A percentile compares a stretch with the other conserved stretches of the same genome.
Evolutionary conservation across 1,140 invertebrate genomes (phyloP).

Genomic region (Drosophila equinoxialis): DNA sequence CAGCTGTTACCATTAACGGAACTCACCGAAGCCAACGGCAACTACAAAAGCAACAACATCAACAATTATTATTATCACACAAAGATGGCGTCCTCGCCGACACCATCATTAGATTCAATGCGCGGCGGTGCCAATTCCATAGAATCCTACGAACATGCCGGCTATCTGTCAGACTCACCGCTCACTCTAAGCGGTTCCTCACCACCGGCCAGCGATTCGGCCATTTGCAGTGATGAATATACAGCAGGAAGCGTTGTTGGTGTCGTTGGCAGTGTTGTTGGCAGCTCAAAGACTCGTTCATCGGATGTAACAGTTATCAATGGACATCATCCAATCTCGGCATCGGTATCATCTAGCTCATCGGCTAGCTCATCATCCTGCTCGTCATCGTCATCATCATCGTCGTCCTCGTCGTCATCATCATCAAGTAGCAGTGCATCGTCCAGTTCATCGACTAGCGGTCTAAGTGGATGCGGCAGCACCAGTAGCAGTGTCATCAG

Average conservation of each 20-base stretch:
- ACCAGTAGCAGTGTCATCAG: conserved; percentile 73
- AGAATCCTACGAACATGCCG: conserved; percentile 89
- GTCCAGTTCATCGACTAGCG: conserved; percentile 74
- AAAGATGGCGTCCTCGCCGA: conserved; percentile 87
- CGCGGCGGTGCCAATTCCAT: conserved; percentile 94
- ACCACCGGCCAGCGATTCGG: conserved; percentile 91
- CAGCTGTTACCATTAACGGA: conserved; percentile 57
- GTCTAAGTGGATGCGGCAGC: conserved; percentile 74
- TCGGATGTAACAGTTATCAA: conserved; percentile 66
- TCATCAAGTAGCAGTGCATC: conserved; percentile 38
- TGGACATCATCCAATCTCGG: conserved; percentile 78
- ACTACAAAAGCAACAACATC: conserved; percentile 5
- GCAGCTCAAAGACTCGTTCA: conserved; percentile 57
- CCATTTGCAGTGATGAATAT: conserved; percentile 88
- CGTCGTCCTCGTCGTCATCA: conserved; percentile 44
- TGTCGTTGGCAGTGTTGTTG: conserved; percentile 22
- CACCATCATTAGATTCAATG: conserved; percentile 94
- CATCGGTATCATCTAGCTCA: conserved; percentile 74
- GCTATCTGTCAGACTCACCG: conserved; percentile 87
- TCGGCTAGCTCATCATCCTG: conserved; percentile 78
- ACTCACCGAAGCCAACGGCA: conserved; percentile 46
- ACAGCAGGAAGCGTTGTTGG: conserved; percentile 50
- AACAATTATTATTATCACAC: conserved; percentile 35
- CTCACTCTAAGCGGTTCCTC: conserved; percentile 91
- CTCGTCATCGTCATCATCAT: conserved; percentile 61